Evolutionary conservation across 2,113 vertebrate species (phyloP), one percentile per base, ranked within the genome.

Genomic region (Oceanites oceanicus): DNA sequence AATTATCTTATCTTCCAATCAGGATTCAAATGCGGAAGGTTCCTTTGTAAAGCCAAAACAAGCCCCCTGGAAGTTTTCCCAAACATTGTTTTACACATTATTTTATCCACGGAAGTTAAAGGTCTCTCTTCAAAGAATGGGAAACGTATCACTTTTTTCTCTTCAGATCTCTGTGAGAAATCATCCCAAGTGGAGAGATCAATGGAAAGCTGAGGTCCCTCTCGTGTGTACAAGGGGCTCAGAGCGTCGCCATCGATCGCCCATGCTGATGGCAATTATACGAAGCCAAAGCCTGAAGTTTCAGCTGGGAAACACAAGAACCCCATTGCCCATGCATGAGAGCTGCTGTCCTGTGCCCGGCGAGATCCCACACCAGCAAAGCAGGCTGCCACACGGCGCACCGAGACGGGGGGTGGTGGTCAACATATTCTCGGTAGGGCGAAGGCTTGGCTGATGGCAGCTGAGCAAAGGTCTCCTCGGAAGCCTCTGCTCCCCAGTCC

Each of bases 41-140:
- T 97, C 92, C 94, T 95, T 95, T 96, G 95, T 92, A 36, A 88
- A 94, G 67, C 62, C 92, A 81, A 91, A 92, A 85, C 6, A n/a
- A 95, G 81, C 87, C 91, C 95, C 87, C 96, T 97, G 96, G 97
- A 97, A 86, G 50, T 79, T 91, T 97, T 97, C 95, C 97, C 81
- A 15, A 95, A 97, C 95, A 96, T 96, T 96, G 95, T 97, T 95
- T 96, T 73, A 82, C 80, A 90, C 91, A 53, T 95, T 70, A 95
- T 81, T 97, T 96, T 68, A 95, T 90, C 92, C 95, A 27, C 38
- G 63, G 92, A 95, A 96, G 89, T 96, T 79, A 95, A 94, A 96
- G 59, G 74, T 66, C 91, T 94, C 58, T 83, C 95, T 95, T 96
- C 94, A 96, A 97, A 97, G 97, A 88, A 91, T 95, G 92, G 96